A percentile compares a stretch with the other conserved stretches of the same genome.
phyloP scores from a whole-genome alignment of 1,140 invertebrate species.

The Drosophila pruinosa region DNA sequence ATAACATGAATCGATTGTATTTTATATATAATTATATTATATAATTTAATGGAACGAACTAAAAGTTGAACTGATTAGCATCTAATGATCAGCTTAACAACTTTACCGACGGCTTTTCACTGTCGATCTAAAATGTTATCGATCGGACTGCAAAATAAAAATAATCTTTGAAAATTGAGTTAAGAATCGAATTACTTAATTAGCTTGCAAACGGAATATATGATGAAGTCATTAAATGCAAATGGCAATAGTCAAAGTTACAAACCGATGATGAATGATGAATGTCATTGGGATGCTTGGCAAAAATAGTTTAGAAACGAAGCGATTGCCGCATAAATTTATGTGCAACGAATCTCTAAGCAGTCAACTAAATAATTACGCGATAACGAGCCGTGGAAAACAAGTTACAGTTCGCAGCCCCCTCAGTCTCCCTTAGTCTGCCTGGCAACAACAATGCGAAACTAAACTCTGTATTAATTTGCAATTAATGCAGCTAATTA shows the following conservation, averaged over 20 bases:
- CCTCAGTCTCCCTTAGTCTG: constrained; percentile 4
- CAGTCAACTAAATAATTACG: constrained; percentile 58
- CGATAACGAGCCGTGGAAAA: constrained; percentile 63
- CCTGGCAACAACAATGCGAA: constrained; percentile 56
- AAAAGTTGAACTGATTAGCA: background rate
- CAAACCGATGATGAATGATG: background rate
- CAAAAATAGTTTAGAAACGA: background rate
- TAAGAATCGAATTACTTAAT: constrained; percentile 3
- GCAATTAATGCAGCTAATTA: constrained; percentile 81
- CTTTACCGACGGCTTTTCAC: constrained; percentile 24
- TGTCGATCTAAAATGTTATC: background rate
- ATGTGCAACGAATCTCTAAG: constrained; percentile 34
- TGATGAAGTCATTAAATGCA: constrained; percentile 48
- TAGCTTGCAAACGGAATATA: background rate
- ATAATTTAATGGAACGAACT: too few relatives aligned
- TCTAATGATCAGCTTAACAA: background rate
- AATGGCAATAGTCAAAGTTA: constrained; percentile 9
- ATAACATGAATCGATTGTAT: too few relatives aligned
- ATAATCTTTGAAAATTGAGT: background rate
- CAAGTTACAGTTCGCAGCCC: constrained; percentile 43
- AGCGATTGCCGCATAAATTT: constrained; percentile 38
- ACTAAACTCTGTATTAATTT: constrained; percentile 79
- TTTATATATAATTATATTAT: too few relatives aligned
- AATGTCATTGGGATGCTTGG: constrained; percentile 29
- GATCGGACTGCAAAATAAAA: background rate